A percentile compares a stretch with the other conserved stretches of the same genome.
phyloP scores from a whole-genome alignment of 2,113 vertebrate genomes.

The Anarrhichthys ocellatus region DNA sequence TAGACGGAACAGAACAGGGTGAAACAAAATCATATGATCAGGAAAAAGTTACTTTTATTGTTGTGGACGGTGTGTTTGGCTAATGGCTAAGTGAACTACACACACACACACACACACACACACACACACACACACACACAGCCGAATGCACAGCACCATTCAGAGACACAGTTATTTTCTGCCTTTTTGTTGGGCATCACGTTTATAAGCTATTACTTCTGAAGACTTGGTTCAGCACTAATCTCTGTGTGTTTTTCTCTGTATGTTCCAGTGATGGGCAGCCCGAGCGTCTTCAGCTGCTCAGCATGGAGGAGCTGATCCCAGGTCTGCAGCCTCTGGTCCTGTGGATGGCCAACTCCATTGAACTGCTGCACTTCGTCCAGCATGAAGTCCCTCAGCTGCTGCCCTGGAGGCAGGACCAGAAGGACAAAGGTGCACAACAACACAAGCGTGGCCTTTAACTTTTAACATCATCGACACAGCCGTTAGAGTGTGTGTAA shows the following conservation, averaged over 20 bases:
- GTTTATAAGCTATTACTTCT: neutral
- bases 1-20: no score
- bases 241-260: neutral
- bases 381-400: conserved; percentile 84
- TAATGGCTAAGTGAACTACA: no score
- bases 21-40: no score
- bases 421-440: conserved; percentile 54
- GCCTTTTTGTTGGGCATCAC: neutral
- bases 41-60: no score
- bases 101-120: no score
- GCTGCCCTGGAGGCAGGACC: conserved; percentile 74
- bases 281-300: conserved; percentile 39
- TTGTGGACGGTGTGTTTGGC: no score
- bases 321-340: conserved; percentile 79
- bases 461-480: neutral
- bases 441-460: neutral
- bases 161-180: neutral
- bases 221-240: neutral
- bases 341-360: conserved; percentile 86
- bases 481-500: neutral
- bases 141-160: no score
- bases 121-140: no score
- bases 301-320: conserved; percentile 74
- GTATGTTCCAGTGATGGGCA: conserved; percentile 25
- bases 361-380: conserved; percentile 86